Evolutionary conservation across 2,113 vertebrate species (phyloP).

Genomic region (Ariopsis seemanni): DNA sequence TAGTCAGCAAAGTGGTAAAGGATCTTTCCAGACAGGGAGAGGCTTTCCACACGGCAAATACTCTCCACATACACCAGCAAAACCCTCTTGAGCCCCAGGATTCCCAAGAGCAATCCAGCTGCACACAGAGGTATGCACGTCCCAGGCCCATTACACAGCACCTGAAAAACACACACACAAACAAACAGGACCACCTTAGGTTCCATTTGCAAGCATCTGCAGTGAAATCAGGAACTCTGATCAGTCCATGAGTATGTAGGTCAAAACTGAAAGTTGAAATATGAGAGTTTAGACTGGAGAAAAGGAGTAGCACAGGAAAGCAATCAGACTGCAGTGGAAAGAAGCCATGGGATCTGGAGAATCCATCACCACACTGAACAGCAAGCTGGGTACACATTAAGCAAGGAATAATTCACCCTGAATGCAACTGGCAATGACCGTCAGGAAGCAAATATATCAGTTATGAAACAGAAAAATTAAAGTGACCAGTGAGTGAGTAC

Average conservation of each 20-base stretch:
- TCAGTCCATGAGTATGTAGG: neutral
- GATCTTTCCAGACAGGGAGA: conserved; percentile 89
- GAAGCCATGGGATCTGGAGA: conserved; percentile 61
- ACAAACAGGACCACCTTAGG: neutral
- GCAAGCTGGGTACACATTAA: conserved; percentile 27
- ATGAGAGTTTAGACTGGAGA: conserved; percentile 44
- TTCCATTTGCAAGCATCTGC: neutral
- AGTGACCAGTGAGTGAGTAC: neutral
- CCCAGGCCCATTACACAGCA: conserved; percentile 94
- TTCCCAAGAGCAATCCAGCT: conserved; percentile 82
- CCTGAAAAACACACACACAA: conserved; percentile 71
- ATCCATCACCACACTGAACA: conserved; percentile 57
- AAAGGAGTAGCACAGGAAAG: conserved; percentile 60
- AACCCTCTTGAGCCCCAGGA: conserved; percentile 86
- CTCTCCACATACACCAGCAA: conserved; percentile 91
- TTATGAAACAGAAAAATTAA: neutral
- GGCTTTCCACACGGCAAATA: conserved; percentile 87
- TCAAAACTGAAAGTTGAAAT: conserved; percentile 29
- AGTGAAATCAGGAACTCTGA: neutral
- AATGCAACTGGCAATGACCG: neutral
- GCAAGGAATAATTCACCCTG: conserved; percentile 41
- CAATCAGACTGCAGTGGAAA: conserved; percentile 55
- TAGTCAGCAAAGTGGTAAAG: conserved; percentile 85
- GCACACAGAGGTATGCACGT: conserved; percentile 89
- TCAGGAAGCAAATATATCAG: neutral